Conservation (phyloP, 1,140 invertebrate species). For the Glossosoma conforme region DNA sequence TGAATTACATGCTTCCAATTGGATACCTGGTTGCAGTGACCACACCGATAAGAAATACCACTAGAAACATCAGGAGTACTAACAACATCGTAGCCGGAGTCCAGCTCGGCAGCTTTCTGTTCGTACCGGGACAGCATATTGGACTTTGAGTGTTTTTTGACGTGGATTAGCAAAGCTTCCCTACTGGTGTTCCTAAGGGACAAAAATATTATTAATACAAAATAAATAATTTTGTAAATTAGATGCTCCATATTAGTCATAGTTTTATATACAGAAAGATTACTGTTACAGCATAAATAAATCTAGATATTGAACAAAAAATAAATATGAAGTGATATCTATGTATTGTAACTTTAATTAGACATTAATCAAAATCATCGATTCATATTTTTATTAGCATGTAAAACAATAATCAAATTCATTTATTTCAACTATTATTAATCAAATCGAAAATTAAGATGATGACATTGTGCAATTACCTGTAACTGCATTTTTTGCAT, state of each 20-base stretch:
- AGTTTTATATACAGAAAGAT: too few relatives aligned
- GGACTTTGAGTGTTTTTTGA: conserved; percentile 40
- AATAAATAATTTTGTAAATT: conserved; percentile 15
- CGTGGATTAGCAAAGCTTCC: conserved; percentile 46
- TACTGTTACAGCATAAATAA: too few relatives aligned
- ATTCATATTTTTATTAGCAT: too few relatives aligned
- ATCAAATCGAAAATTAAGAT: too few relatives aligned
- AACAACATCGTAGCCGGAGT: conserved; percentile 37
- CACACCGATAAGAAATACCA: conserved; percentile 61
- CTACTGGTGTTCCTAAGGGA: conserved; percentile 44
- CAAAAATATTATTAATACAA: conserved; percentile 9
- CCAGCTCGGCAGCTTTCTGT: conserved; percentile 30
- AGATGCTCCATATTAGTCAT: conserved; percentile 1
- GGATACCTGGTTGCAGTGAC: conserved; percentile 68
- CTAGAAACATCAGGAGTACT: conserved; percentile 43
- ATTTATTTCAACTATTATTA: too few relatives aligned
- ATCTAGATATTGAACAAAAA: neutral
- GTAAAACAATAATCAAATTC: too few relatives aligned
- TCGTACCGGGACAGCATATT: conserved; percentile 31
- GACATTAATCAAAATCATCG: too few relatives aligned
- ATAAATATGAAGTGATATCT: neutral
- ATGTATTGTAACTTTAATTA: neutral
- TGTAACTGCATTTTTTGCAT: conserved; percentile 81
- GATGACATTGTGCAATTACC: too few relatives aligned
- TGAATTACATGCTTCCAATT: conserved; percentile 79